A percentile compares a stretch with the other conserved stretches of the same genome.
These are phyloP conservation scores for Trachelus troglodyta DNA, from an alignment of 2,888 invertebrate genomes.

Conservation along the genomic window DNA sequence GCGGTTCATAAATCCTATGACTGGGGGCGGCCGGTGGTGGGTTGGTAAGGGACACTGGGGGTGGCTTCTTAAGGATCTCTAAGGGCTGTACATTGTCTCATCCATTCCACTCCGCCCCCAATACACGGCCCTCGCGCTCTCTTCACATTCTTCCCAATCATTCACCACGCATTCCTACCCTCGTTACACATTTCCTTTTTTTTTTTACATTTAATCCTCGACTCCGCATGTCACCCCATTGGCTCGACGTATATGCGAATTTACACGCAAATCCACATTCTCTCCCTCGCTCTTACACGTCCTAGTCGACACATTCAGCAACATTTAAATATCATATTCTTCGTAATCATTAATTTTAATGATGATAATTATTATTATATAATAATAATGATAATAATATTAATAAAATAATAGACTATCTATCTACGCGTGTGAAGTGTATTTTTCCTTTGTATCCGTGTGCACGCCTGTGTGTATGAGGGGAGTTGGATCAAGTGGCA, in stretches of 20 bases:
- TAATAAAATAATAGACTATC: conserved; percentile 56
- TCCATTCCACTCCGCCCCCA: conserved; percentile 55
- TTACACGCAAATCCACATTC: no score
- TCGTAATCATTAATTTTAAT: conserved; percentile 48
- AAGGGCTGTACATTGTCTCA: conserved; percentile 58
- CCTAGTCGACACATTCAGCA: conserved; percentile 46
- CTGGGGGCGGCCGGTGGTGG: conserved; percentile 56
- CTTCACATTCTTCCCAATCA: conserved; percentile 35
- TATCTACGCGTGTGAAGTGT: conserved; percentile 58
- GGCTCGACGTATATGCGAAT: no score
- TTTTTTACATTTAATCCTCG: background rate
- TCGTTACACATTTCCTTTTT: conserved; percentile 27
- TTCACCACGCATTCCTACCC: conserved; percentile 21
- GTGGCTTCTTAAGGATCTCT: conserved; percentile 35
- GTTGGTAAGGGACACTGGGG: conserved; percentile 40
- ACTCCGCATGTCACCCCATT: background rate
- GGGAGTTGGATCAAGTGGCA: background rate
- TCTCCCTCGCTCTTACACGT: background rate
- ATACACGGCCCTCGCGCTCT: conserved; percentile 48
- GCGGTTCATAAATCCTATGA: conserved; percentile 62
- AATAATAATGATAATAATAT: conserved; percentile 47
- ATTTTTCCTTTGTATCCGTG: conserved; percentile 34
- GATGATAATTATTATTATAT: conserved; percentile 22
- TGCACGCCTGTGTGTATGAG: no score
- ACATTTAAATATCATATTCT: conserved; percentile 64